These are phyloP conservation scores for Chelonus formosanus DNA, from an alignment of 2,888 invertebrate species.

Conservation along the genomic window DNA sequence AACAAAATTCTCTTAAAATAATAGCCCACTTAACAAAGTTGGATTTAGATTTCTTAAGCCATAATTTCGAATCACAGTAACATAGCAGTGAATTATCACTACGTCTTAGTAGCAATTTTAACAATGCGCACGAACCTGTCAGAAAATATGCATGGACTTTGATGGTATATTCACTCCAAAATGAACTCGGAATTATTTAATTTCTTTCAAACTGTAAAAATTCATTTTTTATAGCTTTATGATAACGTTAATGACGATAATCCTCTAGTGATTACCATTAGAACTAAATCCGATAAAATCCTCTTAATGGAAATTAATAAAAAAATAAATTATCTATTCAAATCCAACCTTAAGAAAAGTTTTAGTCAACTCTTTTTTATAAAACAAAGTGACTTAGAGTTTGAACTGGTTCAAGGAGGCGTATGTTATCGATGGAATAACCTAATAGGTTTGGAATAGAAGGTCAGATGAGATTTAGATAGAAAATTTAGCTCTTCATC, in stretches of 20 bases:
- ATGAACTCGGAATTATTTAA: too few species aligned
- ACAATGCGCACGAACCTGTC: conserved; percentile 3
- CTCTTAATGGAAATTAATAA: too few species aligned
- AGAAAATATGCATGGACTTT: background rate
- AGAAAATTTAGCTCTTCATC: conserved; percentile 8
- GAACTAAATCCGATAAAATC: too few species aligned
- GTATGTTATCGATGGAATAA: background rate
- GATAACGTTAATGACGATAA: too few species aligned
- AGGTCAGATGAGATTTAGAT: background rate
- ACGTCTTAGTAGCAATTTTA: conserved; percentile 36
- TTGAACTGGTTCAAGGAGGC: background rate
- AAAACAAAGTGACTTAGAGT: too few species aligned
- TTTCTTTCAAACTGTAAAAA: too few species aligned
- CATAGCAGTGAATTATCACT: conserved; percentile 38
- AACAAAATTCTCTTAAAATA: conserved; percentile 36
- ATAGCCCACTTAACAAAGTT: conserved; percentile 42
- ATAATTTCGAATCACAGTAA: conserved; percentile 43
- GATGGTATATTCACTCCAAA: too few species aligned
- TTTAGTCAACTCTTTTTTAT: too few species aligned
- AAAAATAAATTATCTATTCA: too few species aligned
- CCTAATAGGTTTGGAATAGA: conserved; percentile 1
- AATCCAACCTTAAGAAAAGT: too few species aligned
- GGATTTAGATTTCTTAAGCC: conserved; percentile 34
- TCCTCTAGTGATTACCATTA: too few species aligned
- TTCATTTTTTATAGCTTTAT: too few species aligned